These are phyloP conservation scores for Mizuhopecten yessoensis DNA, from an alignment of 1,140 invertebrate genomes.

Conservation along the genomic window DNA sequence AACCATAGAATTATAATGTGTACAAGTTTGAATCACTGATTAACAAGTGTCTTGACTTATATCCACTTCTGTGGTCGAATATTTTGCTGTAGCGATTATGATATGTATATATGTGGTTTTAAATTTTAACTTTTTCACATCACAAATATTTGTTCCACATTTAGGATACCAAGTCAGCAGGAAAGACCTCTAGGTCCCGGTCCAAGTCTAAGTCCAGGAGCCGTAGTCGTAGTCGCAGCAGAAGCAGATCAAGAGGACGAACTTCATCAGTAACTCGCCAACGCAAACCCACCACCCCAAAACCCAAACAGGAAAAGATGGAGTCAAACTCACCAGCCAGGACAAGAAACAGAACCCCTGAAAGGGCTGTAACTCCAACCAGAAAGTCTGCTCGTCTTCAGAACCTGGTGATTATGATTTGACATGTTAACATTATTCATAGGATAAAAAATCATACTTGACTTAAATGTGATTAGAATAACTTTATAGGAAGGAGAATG, in stretches of 20 bases:
- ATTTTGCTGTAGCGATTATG: too few species aligned
- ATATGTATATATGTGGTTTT: too few species aligned
- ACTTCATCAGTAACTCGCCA: constrained; percentile 50
- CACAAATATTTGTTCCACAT: too few species aligned
- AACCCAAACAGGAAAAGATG: constrained; percentile 29
- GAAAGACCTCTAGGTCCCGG: not conserved
- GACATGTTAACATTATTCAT: too few species aligned
- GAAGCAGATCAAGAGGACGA: constrained; percentile 54
- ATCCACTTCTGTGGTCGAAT: too few species aligned
- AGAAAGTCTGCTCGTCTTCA: constrained; percentile 72
- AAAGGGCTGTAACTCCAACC: constrained; percentile 71
- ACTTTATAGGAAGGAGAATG: too few species aligned
- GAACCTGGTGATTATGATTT: constrained; percentile 51
- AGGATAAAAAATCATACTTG: too few species aligned
- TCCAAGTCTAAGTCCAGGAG: constrained; percentile 52
- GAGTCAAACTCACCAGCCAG: constrained; percentile 62
- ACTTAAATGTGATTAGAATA: too few species aligned
- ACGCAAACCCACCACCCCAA: constrained; percentile 51
- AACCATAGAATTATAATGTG: too few species aligned
- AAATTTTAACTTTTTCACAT: too few species aligned
- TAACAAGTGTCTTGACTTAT: too few species aligned
- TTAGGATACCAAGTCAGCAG: not conserved
- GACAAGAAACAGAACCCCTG: constrained; percentile 54
- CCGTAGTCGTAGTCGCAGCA: constrained; percentile 72
- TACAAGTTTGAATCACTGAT: too few species aligned